A percentile compares a stretch with the other conserved stretches of the same genome.
phyloP scores from a whole-genome alignment of 2,797 vertebrate genomes.

The Cirrhinus molitorella region DNA sequence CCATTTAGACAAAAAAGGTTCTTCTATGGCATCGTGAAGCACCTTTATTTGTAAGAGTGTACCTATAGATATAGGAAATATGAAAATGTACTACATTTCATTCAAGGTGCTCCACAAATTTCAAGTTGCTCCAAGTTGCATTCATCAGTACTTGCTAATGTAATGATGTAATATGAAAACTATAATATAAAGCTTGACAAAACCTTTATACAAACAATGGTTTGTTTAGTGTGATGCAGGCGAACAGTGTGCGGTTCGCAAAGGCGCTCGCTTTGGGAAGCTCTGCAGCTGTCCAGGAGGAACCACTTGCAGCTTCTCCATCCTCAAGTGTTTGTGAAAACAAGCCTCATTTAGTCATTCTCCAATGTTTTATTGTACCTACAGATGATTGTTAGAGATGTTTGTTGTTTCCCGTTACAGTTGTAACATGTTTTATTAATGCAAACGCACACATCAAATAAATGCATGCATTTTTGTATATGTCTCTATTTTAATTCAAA shows the following conservation, averaged over 20 bases:
- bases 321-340: slow-evolving; percentile 76
- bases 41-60: no score
- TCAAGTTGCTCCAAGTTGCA: no score
- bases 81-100: no score
- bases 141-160: neutral
- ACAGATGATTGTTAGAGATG: neutral
- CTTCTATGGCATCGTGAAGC: no score
- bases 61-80: no score
- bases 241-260: slow-evolving; percentile 79
- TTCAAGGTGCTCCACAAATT: no score
- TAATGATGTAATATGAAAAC: neutral
- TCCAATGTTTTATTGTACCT: neutral
- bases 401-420: neutral
- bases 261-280: slow-evolving; percentile 78
- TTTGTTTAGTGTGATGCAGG: slow-evolving; percentile 70
- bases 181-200: neutral
- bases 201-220: neutral
- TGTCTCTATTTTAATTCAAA: slow-evolving; percentile 25
- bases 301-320: slow-evolving; percentile 72
- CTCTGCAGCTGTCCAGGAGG: slow-evolving; percentile 80
- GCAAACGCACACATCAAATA: slow-evolving; percentile 26
- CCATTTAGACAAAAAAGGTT: no score
- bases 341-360: slow-evolving; percentile 31
- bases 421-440: slow-evolving; percentile 27
- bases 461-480: slow-evolving; percentile 61